Conservation (phyloP, 1,140 invertebrate species). For the Euura saliciscinereae region DNA sequence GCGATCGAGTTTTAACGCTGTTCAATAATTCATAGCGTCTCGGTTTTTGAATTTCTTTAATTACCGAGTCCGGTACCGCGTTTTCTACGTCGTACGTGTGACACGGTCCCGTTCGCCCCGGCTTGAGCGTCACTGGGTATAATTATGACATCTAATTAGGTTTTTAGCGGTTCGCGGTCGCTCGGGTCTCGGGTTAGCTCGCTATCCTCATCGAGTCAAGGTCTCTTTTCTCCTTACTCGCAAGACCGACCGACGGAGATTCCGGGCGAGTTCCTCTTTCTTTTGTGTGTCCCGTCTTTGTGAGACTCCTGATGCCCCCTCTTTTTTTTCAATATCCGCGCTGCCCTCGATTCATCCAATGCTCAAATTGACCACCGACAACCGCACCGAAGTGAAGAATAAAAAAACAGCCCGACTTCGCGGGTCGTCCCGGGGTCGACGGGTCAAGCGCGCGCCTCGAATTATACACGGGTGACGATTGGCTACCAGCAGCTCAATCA, state of each 20-base stretch:
- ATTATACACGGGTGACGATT: conserved; percentile 4
- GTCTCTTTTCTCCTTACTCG: conserved; percentile 39
- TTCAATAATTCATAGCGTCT: neutral
- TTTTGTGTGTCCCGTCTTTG: conserved; percentile 31
- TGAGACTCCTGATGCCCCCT: conserved; percentile 9
- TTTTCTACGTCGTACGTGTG: no score
- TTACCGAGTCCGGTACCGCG: no score
- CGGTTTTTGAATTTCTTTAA: no score
- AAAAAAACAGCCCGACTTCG: no score
- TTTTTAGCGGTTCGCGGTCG: conserved; percentile 53
- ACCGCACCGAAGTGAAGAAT: no score
- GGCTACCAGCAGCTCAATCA: neutral
- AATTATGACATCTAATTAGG: conserved; percentile 61
- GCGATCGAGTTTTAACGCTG: neutral
- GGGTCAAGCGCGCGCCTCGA: neutral
- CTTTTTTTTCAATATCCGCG: conserved; percentile 14
- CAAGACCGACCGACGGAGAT: conserved; percentile 36
- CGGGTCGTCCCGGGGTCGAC: neutral
- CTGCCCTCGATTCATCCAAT: neutral
- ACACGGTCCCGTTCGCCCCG: neutral
- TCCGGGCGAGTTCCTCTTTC: conserved; percentile 38
- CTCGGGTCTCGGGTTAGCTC: conserved; percentile 19
- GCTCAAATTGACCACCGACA: no score
- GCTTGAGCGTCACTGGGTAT: conserved; percentile 50
- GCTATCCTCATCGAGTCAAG: conserved; percentile 34